These are phyloP conservation scores for Scophthalmus maximus DNA, from an alignment of 2,113 vertebrate genomes.

Conservation along the genomic window DNA sequence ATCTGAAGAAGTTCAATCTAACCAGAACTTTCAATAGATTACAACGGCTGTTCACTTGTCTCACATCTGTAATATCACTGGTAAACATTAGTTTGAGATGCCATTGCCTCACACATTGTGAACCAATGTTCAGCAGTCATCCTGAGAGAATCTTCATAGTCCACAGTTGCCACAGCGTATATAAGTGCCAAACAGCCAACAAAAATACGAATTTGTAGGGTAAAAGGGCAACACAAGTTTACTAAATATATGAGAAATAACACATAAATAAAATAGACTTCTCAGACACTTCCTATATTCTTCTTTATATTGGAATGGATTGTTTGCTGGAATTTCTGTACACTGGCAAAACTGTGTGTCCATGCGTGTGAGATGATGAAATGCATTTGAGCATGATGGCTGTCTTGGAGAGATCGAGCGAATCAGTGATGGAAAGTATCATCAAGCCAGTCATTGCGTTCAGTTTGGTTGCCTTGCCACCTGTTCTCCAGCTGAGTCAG, in stretches of 20 bases:
- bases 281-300: slow-evolving; percentile 18
- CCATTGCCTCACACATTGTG: not conserved
- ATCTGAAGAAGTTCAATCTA: not conserved
- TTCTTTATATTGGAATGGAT: slow-evolving; percentile 65
- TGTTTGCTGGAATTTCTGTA: slow-evolving; percentile 39
- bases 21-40: not conserved
- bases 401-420: slow-evolving; percentile 23
- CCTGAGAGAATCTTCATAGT: slow-evolving; percentile 9
- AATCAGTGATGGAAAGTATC: slow-evolving; percentile 15
- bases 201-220: not conserved
- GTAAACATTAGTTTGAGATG: slow-evolving; percentile 1
- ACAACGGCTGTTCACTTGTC: not conserved
- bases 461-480: slow-evolving; percentile 76
- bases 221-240: slow-evolving; percentile 5
- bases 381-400: slow-evolving; percentile 16
- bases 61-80: not conserved
- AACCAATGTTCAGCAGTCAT: not conserved
- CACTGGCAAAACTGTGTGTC: slow-evolving; percentile 27
- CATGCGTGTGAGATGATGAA: slow-evolving; percentile 6
- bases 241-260: slow-evolving; percentile 6
- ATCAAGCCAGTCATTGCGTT: slow-evolving; percentile 41
- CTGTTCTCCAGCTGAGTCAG: slow-evolving; percentile 85
- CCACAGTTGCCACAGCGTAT: not conserved
- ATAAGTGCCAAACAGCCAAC: slow-evolving; percentile 24
- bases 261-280: slow-evolving; percentile 25